Evolutionary conservation across 2,113 vertebrate species (phyloP).

Genomic region (Xenotilapia caudafasciata): DNA sequence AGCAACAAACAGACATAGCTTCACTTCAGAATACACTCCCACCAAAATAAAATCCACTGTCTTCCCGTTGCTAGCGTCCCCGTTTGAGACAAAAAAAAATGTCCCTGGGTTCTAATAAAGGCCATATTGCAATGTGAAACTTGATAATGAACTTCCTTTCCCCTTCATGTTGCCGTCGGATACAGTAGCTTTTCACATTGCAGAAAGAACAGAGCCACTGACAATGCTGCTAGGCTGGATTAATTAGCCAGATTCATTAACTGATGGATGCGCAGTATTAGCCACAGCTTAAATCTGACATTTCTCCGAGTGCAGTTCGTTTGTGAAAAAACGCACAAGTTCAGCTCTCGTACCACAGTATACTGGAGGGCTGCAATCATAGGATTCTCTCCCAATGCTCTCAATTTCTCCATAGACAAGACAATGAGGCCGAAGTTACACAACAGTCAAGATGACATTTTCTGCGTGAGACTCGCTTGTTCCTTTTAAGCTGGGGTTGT

Average conservation of each 20-base stretch:
- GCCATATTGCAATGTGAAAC: conserved; percentile 25
- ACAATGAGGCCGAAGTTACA: conserved; percentile 46
- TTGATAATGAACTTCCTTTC: conserved; percentile 29
- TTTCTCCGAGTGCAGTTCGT: conserved; percentile 45
- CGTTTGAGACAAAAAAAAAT: not conserved
- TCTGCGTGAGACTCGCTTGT: conserved; percentile 7
- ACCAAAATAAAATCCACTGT: conserved; percentile 6
- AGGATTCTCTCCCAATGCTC: conserved; percentile 1
- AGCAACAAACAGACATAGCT: conserved; percentile 1
- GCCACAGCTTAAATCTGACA: conserved; percentile 65
- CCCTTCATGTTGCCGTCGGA: conserved; percentile 3
- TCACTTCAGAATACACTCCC: not conserved
- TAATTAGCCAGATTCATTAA: conserved; percentile 71
- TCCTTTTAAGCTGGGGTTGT: conserved; percentile 9
- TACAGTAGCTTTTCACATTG: conserved; percentile 9
- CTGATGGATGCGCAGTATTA: conserved; percentile 61
- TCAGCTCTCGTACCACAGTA: not conserved
- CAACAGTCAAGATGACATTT: conserved; percentile 40
- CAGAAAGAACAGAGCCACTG: conserved; percentile 13
- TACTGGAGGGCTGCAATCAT: not conserved
- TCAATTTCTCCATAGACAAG: conserved; percentile 33
- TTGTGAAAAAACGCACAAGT: conserved; percentile 30
- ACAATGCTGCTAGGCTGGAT: conserved; percentile 53
- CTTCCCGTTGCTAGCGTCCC: not conserved
- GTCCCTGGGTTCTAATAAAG: not conserved